Evolutionary conservation across 2,113 vertebrate genomes (phyloP).

Genomic region (Cryptotis parvus): DNA sequence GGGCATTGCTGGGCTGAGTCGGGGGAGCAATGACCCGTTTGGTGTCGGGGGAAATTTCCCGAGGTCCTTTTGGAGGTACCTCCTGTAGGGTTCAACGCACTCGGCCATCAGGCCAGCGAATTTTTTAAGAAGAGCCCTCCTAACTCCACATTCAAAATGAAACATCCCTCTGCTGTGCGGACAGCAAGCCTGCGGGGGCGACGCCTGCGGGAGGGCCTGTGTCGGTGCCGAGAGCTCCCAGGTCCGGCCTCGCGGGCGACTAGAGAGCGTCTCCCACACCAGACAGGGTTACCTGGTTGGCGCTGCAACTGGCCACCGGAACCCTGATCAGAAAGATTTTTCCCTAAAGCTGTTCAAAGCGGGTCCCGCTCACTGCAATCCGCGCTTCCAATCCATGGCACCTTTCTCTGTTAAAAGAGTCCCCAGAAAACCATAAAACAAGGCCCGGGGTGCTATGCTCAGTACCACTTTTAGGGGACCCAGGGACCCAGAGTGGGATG

Average conservation of each 20-base stretch:
- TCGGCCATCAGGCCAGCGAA: background rate
- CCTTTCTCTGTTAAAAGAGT: background rate
- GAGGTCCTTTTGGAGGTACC: background rate
- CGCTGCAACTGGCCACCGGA: background rate
- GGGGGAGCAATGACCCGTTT: constrained; percentile 21
- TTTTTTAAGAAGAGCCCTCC: constrained; percentile 51
- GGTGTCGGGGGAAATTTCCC: background rate
- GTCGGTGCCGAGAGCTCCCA: background rate
- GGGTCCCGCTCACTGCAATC: background rate
- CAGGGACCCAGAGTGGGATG: constrained; percentile 13
- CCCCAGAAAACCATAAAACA: background rate
- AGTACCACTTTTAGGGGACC: constrained; percentile 9
- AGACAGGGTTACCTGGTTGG: constrained; percentile 36
- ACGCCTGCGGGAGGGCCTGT: background rate
- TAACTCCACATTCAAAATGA: constrained; percentile 68
- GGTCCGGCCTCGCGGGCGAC: background rate
- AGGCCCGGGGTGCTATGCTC: background rate
- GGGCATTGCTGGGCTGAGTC: constrained; percentile 51
- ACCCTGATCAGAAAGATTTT: constrained; percentile 12
- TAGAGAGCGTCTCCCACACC: background rate
- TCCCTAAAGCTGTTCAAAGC: background rate
- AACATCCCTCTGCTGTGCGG: background rate
- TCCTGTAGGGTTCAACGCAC: background rate
- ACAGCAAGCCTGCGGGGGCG: background rate
- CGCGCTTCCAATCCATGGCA: background rate